Evolutionary conservation across 2,888 invertebrate genomes (phyloP).

Genomic region (Bibio marci): DNA sequence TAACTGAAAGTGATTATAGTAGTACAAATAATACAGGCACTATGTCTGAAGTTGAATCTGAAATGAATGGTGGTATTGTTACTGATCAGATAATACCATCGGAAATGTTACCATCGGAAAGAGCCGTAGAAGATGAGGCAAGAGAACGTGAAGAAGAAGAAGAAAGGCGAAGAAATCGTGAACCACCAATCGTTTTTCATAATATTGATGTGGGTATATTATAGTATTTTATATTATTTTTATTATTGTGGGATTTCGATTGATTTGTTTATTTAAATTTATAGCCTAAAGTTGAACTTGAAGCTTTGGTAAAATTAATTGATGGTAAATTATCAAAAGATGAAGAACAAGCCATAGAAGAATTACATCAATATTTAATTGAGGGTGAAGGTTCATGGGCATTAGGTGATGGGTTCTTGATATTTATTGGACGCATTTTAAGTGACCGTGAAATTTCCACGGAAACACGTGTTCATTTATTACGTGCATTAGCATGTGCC

Average conservation of each 20-base stretch:
- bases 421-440: constrained; percentile 54
- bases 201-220: constrained; percentile 48
- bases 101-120: constrained; percentile 33
- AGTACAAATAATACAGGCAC: constrained; percentile 8
- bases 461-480: constrained; percentile 43
- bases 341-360: constrained; percentile 56
- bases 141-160: constrained; percentile 50
- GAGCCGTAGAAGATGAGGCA: constrained; percentile 37
- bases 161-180: constrained; percentile 49
- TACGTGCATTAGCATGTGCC: constrained; percentile 56
- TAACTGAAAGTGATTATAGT: constrained; percentile 7
- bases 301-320: constrained; percentile 46
- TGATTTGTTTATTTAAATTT: constrained; percentile 7
- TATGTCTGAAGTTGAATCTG: constrained; percentile 23
- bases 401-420: constrained; percentile 70
- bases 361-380: constrained; percentile 73
- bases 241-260: background rate
- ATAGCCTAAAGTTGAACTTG: constrained; percentile 55
- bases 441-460: constrained; percentile 39
- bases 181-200: constrained; percentile 65
- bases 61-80: constrained; percentile 25
- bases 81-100: constrained; percentile 17
- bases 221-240: too few species aligned
- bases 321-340: constrained; percentile 55
- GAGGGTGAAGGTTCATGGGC: constrained; percentile 88